phyloP scores from a whole-genome alignment of 2,888 invertebrate species.

The Chromoteleia sp. region DNA sequence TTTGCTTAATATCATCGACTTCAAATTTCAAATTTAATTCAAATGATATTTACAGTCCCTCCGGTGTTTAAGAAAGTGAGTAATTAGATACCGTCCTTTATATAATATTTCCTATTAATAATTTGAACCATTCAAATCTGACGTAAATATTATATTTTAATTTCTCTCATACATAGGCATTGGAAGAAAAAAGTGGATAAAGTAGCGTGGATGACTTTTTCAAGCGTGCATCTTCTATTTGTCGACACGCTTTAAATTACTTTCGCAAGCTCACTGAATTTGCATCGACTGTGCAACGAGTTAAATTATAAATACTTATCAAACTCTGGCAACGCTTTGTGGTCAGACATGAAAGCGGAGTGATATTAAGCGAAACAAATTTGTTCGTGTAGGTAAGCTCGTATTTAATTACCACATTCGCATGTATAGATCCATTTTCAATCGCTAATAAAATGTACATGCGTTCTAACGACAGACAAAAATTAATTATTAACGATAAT shows the following conservation, averaged over 20 bases:
- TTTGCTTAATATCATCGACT: no score
- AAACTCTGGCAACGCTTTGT: constrained; percentile 18
- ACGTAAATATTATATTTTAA: no score
- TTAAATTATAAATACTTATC: constrained; percentile 24
- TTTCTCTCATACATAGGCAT: no score
- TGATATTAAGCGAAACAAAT: constrained; percentile 5
- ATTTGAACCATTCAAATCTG: no score
- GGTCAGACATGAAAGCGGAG: constrained; percentile 1
- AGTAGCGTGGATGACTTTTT: neutral
- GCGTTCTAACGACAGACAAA: neutral
- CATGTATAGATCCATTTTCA: neutral
- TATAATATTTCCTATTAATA: no score
- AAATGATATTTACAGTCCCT: no score
- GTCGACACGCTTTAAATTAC: neutral
- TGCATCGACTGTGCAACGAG: neutral
- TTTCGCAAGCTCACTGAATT: neutral
- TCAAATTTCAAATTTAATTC: no score
- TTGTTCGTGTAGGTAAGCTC: neutral
- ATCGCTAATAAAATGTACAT: neutral
- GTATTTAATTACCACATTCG: constrained; percentile 8
- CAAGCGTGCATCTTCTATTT: no score
- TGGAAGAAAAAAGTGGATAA: constrained; percentile 6
- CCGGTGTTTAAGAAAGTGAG: no score
- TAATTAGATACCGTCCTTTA: no score
- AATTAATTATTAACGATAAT: no score